Conservation (phyloP, 1,140 invertebrate genomes). For the Portunus trituberculatus region DNA sequence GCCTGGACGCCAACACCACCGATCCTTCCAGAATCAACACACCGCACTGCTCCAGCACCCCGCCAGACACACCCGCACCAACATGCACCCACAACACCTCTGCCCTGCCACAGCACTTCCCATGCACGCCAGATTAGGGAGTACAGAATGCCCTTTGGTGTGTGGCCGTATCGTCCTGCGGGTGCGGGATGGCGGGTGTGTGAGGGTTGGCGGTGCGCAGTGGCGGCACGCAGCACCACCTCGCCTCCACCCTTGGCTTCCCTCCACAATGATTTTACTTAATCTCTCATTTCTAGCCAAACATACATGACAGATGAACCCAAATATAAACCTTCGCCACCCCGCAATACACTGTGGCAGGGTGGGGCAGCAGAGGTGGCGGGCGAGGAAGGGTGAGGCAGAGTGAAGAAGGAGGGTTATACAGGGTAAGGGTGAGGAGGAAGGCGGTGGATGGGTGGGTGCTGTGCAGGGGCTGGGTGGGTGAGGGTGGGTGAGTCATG, state of each 20-base stretch:
- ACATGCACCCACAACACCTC: not conserved
- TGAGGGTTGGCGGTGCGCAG: not conserved
- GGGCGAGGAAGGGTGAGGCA: not conserved
- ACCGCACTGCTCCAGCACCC: not conserved
- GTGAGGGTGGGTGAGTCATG: slow-evolving; percentile 2
- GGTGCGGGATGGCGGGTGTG: not conserved
- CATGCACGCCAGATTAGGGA: not conserved
- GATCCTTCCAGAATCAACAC: not conserved
- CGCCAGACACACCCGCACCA: not conserved
- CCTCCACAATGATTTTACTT: not conserved
- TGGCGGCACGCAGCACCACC: not conserved
- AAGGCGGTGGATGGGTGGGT: not conserved
- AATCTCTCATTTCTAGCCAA: slow-evolving; percentile 2
- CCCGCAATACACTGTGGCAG: not conserved
- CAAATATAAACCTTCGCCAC: not conserved
- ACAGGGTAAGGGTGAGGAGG: not conserved
- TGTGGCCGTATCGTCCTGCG: not conserved
- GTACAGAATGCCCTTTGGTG: not conserved
- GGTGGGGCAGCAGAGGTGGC: not conserved
- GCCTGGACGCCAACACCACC: not conserved
- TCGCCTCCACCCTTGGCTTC: not conserved
- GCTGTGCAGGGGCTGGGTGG: not conserved
- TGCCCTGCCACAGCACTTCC: not conserved
- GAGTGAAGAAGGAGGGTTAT: not conserved
- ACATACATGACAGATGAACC: slow-evolving; percentile 22